These are phyloP conservation scores for Sogatella furcifera DNA, from an alignment of 1,140 invertebrate genomes.

Conservation along the genomic window DNA sequence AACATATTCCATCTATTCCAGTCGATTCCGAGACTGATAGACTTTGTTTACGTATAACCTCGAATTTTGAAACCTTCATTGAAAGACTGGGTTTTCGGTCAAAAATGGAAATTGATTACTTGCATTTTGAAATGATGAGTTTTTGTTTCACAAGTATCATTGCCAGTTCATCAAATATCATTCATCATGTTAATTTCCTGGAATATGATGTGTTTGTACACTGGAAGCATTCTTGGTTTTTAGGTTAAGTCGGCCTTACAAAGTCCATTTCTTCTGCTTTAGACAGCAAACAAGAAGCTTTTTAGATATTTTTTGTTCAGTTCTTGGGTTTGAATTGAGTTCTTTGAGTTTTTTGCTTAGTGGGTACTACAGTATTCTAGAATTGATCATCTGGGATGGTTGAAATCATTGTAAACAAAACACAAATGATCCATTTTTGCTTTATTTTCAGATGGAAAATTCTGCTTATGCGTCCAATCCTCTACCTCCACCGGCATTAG, in stretches of 20 bases:
- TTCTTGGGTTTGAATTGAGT: not conserved
- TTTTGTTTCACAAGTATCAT: no score
- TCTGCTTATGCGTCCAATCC: conserved; percentile 56
- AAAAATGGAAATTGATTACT: no score
- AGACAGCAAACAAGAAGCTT: not conserved
- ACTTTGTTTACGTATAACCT: no score
- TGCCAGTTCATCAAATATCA: no score
- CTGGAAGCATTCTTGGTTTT: not conserved
- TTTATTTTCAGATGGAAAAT: conserved; percentile 48
- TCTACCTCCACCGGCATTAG: conserved; percentile 63
- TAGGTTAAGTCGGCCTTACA: not conserved
- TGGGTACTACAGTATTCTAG: not conserved
- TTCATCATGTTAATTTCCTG: no score
- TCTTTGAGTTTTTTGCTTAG: not conserved
- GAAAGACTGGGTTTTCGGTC: no score
- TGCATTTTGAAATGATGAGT: no score
- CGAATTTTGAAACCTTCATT: no score
- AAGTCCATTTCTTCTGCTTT: not conserved
- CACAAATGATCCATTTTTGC: not conserved
- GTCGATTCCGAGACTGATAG: no score
- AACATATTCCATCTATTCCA: no score
- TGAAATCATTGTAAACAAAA: not conserved
- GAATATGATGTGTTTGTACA: no score
- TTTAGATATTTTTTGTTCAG: not conserved
- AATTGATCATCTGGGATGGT: no score